Base-by-base conservation (phyloP, 2,113 vertebrate species). In the Budorcas taxicolor region DNA sequence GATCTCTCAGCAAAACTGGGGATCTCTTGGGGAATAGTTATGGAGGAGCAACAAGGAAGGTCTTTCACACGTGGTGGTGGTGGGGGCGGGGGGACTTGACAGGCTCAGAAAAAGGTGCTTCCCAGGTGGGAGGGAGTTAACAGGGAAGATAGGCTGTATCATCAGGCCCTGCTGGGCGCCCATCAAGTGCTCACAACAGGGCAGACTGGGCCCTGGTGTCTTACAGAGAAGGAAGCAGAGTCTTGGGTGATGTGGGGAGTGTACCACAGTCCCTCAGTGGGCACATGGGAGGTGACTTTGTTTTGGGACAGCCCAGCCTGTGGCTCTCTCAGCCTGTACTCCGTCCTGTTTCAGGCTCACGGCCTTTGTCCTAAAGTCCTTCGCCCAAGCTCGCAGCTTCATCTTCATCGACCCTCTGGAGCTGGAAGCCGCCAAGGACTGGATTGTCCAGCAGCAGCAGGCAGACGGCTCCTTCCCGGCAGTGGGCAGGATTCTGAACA, bases 321-420 rank as follows among this genome's bases (percentile, higher is more conserved):
- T 16, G 36, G 71, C 52, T 43, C 19, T n/a, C 71, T 80, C 53
- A 80, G 36, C 47, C 45, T 45, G 53, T 33, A 13, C 81, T 27
- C 47, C 25, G 2, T 67, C 33, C 64, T 95, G 2, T 97, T 98
- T 91, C 98, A 99, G 99, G 99, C 99, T 99, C 95, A 99, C 99
- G 3, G 99, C 99, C 10, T 99, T 99, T 98, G 99, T 99, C 89
- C 98, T 99, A 86, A 99, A 99, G 98, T 99, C 99, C 91, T 99
- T 99, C 52, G 99, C 99, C 40, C 99, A 99, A 98, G 99, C 99
- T 3, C 99, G 99, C n/a, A 99, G 99, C 55, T 99, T 99, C 98
- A 99, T 99, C 98, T 99, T 99, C 98, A 99, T 99, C 57, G 99
- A 99, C 94, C 99, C 99, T 0, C 99, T 99, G 96, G 99, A 99